These are phyloP conservation scores for Nematolebias whitei DNA, from an alignment of 2,113 vertebrate genomes.

Conservation along the genomic window DNA sequence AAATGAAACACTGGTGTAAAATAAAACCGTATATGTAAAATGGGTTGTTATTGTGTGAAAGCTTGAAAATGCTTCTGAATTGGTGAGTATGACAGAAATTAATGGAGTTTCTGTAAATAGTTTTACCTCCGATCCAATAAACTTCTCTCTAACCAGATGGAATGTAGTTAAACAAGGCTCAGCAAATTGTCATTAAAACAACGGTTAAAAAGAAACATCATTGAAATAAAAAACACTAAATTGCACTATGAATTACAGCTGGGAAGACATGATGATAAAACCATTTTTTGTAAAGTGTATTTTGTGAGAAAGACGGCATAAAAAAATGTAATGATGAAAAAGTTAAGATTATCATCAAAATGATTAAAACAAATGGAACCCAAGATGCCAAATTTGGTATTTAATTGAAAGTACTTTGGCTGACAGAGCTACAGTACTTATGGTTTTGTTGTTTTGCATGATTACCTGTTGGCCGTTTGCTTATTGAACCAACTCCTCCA, in stretches of 20 bases:
- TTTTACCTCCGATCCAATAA: not conserved
- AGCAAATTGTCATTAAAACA: not conserved
- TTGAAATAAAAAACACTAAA: not conserved
- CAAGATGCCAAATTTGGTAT: not conserved
- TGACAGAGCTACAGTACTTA: not conserved
- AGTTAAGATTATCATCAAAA: too few species aligned
- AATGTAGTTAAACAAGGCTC: too few species aligned
- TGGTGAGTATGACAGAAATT: not conserved
- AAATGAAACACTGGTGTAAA: constrained; percentile 44
- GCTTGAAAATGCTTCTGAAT: not conserved
- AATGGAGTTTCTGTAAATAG: not conserved
- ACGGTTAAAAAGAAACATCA: not conserved
- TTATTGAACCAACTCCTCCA: constrained; percentile 7
- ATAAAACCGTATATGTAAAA: constrained; percentile 53
- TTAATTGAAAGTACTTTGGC: not conserved
- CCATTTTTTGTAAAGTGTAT: too few species aligned
- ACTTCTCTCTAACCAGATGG: not conserved
- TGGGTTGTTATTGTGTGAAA: constrained; percentile 2
- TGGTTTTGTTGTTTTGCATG: not conserved
- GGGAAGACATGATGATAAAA: not conserved
- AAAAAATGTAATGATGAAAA: not conserved
- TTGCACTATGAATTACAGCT: not conserved
- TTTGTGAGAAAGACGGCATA: not conserved
- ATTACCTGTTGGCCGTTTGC: not conserved
- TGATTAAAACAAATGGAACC: too few species aligned